phyloP scores from a whole-genome alignment of 2,888 invertebrate genomes.

The Conchocele bisecta region DNA sequence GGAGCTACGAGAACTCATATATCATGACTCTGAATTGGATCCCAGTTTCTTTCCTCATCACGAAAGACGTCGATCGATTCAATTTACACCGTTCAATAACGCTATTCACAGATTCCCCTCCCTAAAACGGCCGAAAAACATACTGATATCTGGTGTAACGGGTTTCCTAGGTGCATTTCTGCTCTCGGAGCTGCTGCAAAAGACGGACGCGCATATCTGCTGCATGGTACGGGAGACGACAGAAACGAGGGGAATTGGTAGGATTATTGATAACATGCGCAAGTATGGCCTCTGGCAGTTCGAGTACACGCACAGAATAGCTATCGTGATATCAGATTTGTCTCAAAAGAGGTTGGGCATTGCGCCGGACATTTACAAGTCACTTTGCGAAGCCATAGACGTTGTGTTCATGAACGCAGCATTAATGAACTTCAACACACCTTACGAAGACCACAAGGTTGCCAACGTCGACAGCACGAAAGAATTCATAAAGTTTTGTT shows the following conservation, averaged over 20 bases:
- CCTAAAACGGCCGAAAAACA: conserved; percentile 55
- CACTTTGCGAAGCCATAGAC: conserved; percentile 60
- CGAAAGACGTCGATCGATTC: conserved; percentile 50
- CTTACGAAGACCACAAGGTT: conserved; percentile 63
- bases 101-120: conserved; percentile 30
- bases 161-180: conserved; percentile 70
- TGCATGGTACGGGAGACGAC: conserved; percentile 70
- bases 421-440: conserved; percentile 68
- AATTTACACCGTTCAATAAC: conserved; percentile 43
- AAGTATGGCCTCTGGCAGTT: conserved; percentile 66
- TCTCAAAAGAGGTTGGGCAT: conserved; percentile 64
- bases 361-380: conserved; percentile 62
- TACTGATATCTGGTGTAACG: conserved; percentile 67
- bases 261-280: conserved; percentile 66
- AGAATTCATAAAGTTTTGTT: conserved; percentile 66
- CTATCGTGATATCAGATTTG: conserved; percentile 67
- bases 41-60: conserved; percentile 32
- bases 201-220: conserved; percentile 63
- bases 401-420: conserved; percentile 70
- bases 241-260: conserved; percentile 60
- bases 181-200: conserved; percentile 62
- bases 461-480: conserved; percentile 66
- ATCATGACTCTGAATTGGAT: conserved; percentile 58
- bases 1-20: conserved; percentile 56
- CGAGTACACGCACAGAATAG: conserved; percentile 59